phyloP scores from a whole-genome alignment of 1,140 invertebrate species.

The Cherax destructor region DNA sequence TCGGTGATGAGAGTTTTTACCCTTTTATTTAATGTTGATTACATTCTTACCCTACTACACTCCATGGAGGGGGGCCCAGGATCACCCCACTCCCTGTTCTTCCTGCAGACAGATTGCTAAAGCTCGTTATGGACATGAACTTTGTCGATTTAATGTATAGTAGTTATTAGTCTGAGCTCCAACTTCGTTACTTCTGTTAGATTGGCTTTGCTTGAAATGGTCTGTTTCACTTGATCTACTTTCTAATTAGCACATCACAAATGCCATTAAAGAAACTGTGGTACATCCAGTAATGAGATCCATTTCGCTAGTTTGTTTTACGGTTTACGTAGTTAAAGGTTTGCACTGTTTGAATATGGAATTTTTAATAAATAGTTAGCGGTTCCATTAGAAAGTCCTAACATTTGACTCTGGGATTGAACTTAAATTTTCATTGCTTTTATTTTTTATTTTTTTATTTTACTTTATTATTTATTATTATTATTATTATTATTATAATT shows the following conservation, averaged over 20 bases:
- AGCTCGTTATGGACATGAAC: constrained; percentile 57
- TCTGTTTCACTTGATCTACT: constrained; percentile 66
- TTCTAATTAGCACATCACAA: constrained; percentile 58
- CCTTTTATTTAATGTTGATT: constrained; percentile 62
- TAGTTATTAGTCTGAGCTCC: constrained; percentile 57
- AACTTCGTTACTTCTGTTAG: constrained; percentile 66
- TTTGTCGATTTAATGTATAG: constrained; percentile 64
- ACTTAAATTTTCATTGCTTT: constrained; percentile 31
- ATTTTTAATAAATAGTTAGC: constrained; percentile 56
- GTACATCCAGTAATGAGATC: constrained; percentile 47
- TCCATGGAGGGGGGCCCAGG: constrained; percentile 63
- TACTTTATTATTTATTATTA: too few relatives aligned
- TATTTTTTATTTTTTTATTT: constrained; percentile 20
- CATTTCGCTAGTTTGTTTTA: constrained; percentile 60
- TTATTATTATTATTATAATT: too few relatives aligned
- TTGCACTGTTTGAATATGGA: constrained; percentile 63
- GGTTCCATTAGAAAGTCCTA: constrained; percentile 60
- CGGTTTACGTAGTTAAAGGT: constrained; percentile 59
- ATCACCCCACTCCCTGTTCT: constrained; percentile 52
- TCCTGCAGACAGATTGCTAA: constrained; percentile 66
- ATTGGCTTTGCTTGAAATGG: constrained; percentile 67
- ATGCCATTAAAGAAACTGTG: constrained; percentile 52
- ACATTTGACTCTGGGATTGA: constrained; percentile 62
- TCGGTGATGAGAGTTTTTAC: constrained; percentile 62
- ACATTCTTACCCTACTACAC: constrained; percentile 66